Percentiles rank a stretch among this genome's conserved stretches.
Conservation (phyloP, 2,797 vertebrate species). For the Cyclura pinguis region DNA sequence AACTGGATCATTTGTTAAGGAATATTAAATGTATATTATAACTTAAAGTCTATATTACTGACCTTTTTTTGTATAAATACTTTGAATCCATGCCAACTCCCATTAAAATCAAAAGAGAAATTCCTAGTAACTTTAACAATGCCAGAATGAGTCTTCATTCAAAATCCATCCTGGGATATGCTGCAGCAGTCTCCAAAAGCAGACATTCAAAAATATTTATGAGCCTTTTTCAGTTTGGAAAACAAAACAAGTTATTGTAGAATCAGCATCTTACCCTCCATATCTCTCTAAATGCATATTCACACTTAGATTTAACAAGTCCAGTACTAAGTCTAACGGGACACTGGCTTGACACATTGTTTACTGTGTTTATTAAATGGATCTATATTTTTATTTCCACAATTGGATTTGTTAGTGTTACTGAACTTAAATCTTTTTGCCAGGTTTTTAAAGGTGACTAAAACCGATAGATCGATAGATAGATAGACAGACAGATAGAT, state of each 20-base stretch:
- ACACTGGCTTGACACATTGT: not conserved
- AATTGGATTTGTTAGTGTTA: not conserved
- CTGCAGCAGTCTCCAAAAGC: not conserved
- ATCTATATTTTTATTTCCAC: not conserved
- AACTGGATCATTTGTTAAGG: conserved; percentile 19
- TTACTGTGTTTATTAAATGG: not conserved
- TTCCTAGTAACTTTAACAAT: conserved; percentile 20
- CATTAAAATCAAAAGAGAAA: conserved; percentile 35
- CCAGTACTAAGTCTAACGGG: no score
- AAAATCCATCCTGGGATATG: conserved; percentile 16
- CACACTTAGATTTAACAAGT: not conserved
- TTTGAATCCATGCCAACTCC: not conserved
- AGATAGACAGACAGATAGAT: no score
- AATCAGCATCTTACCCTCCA: not conserved
- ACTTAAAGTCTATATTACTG: conserved; percentile 15
- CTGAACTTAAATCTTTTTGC: no score
- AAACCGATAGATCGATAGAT: no score
- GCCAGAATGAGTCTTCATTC: conserved; percentile 36
- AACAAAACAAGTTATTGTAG: not conserved
- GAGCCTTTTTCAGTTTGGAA: not conserved
- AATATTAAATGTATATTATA: conserved; percentile 18
- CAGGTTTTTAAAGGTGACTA: no score
- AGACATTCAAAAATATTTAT: conserved; percentile 31
- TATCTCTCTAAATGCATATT: not conserved
- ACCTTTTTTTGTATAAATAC: conserved; percentile 3